Evolutionary conservation across 1,140 invertebrate species (phyloP).

Genomic region (Rhopalosiphum maidis): DNA sequence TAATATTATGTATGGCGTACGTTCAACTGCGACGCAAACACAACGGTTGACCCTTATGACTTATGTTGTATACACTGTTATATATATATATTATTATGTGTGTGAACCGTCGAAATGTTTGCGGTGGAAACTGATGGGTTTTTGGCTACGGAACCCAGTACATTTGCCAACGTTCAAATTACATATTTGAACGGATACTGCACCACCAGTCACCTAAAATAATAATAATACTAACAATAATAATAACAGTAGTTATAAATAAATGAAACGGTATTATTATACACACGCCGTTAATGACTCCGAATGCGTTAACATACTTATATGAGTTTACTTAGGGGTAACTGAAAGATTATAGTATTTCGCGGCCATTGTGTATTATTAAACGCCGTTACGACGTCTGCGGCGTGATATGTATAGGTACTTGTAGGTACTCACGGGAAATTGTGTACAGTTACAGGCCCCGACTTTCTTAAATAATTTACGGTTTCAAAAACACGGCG

Average conservation of each 20-base stretch:
- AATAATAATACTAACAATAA: not conserved
- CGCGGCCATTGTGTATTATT: not conserved
- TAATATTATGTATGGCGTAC: not conserved
- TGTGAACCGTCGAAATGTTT: not conserved
- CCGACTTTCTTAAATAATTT: not conserved
- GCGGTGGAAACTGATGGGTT: not conserved
- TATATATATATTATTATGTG: not conserved
- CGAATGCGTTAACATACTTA: slow-evolving; percentile 11
- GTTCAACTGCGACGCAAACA: not conserved
- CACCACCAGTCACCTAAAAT: not conserved
- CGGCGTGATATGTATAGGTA: not conserved
- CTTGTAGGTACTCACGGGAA: not conserved
- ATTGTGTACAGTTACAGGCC: not conserved
- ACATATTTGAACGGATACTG: not conserved
- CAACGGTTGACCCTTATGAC: not conserved
- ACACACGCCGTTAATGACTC: not conserved
- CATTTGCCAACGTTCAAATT: slow-evolving; percentile 28
- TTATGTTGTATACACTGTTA: not conserved
- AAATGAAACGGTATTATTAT: not conserved
- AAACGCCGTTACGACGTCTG: not conserved
- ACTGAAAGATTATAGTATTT: not conserved
- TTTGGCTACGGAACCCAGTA: not conserved
- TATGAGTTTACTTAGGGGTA: not conserved
- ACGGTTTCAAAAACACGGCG: not conserved
- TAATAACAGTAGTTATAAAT: not conserved